phyloP scores from a whole-genome alignment of 2,797 vertebrate species.

The Esox masquinongy region DNA sequence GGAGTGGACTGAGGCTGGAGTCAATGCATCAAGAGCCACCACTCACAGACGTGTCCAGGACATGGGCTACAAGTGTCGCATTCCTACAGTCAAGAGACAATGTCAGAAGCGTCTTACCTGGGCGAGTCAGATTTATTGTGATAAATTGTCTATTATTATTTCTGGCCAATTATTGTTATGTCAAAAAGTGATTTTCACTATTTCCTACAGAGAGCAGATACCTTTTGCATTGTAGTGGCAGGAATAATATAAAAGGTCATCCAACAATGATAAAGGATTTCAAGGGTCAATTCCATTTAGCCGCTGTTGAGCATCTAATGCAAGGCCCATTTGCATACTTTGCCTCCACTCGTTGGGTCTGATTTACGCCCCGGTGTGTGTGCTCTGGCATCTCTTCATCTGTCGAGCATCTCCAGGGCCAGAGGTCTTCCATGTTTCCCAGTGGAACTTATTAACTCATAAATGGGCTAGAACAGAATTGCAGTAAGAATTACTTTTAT shows the following conservation, averaged over 20 bases:
- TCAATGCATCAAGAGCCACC: too few species aligned
- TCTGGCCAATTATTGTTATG: too few species aligned
- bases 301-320: conserved; percentile 67
- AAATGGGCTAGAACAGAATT: conserved; percentile 70
- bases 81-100: too few species aligned
- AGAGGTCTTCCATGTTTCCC: conserved; percentile 62
- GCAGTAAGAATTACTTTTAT: conserved; percentile 67
- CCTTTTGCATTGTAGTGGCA: conserved; percentile 48
- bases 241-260: conserved; percentile 45
- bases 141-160: too few species aligned
- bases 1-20: too few species aligned
- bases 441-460: conserved; percentile 73
- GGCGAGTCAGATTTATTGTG: too few species aligned
- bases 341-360: conserved; percentile 60
- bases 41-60: too few species aligned
- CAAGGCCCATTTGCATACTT: conserved; percentile 64
- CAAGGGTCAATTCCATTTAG: conserved; percentile 71
- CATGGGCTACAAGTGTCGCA: too few species aligned
- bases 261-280: conserved; percentile 60
- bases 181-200: too few species aligned
- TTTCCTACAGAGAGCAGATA: conserved; percentile 35
- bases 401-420: conserved; percentile 75
- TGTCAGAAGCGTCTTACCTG: too few species aligned
- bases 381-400: conserved; percentile 72
- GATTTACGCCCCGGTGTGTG: conserved; percentile 68